phyloP scores from a whole-genome alignment of 1,140 invertebrate species.

The Gyrodactylus bullatarudis region DNA sequence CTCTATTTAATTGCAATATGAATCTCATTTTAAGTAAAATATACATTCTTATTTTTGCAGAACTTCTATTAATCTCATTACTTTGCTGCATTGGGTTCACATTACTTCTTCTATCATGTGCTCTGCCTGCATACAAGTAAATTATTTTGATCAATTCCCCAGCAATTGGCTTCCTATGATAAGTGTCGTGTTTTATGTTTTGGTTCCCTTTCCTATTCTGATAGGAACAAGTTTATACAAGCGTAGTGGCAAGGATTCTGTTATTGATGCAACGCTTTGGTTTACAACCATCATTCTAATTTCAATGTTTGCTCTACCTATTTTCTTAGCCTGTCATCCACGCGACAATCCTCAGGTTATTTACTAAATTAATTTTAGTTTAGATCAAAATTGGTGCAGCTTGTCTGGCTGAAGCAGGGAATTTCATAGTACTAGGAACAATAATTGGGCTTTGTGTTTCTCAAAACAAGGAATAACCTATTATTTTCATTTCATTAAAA shows the following conservation, averaged over 20 bases:
- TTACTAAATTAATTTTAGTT: neutral
- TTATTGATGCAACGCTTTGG: neutral
- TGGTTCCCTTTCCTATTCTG: neutral
- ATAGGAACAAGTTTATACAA: neutral
- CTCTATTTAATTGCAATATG: too few relatives aligned
- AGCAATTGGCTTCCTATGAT: neutral
- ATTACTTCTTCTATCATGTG: neutral
- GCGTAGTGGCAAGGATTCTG: neutral
- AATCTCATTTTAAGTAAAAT: neutral
- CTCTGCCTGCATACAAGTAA: neutral
- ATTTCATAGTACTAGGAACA: neutral
- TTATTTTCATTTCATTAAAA: too few relatives aligned
- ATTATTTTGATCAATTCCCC: neutral
- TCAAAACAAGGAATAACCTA: neutral
- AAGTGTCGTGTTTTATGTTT: neutral
- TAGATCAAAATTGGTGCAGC: neutral
- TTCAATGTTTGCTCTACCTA: neutral
- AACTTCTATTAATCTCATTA: neutral
- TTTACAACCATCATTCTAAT: neutral
- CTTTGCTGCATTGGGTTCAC: neutral
- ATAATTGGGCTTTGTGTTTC: neutral
- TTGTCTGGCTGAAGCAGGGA: neutral
- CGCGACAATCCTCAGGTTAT: neutral
- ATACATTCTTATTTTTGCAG: neutral
- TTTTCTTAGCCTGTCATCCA: neutral